phyloP scores from a whole-genome alignment of 2,888 invertebrate genomes.

The Oscheius onirici region DNA sequence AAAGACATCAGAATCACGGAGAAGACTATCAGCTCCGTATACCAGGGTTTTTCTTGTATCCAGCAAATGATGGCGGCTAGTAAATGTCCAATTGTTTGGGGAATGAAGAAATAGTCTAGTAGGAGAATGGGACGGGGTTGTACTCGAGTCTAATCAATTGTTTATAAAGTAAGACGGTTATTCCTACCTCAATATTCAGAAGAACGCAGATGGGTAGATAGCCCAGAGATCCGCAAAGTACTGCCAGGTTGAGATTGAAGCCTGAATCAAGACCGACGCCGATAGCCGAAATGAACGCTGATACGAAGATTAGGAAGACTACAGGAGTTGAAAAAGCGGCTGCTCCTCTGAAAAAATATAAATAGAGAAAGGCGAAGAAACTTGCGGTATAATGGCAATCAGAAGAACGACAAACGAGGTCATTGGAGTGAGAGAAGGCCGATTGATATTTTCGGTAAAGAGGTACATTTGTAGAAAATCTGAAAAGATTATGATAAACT shows the following conservation, averaged over 20 bases:
- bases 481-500: neutral
- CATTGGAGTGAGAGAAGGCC: neutral
- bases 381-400: slow-evolving; percentile 14
- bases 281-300: slow-evolving; percentile 3
- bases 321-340: neutral
- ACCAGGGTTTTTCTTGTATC: slow-evolving; percentile 17
- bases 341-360: neutral
- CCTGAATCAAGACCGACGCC: neutral
- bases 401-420: neutral
- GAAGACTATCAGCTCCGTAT: neutral
- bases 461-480: slow-evolving; percentile 4
- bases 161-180: neutral
- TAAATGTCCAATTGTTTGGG: slow-evolving; percentile 39
- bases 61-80: slow-evolving; percentile 34
- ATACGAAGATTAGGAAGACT: neutral
- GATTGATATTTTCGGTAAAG: neutral
- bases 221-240: neutral
- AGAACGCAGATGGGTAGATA: neutral
- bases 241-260: neutral
- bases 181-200: slow-evolving; percentile 9
- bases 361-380: neutral
- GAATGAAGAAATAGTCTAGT: slow-evolving; percentile 43
- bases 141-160: slow-evolving; percentile 31
- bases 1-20: slow-evolving; percentile 20
- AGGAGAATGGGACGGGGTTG: slow-evolving; percentile 36